phyloP scores from a whole-genome alignment of 2,113 vertebrate species.

The Gallinago undulata region DNA sequence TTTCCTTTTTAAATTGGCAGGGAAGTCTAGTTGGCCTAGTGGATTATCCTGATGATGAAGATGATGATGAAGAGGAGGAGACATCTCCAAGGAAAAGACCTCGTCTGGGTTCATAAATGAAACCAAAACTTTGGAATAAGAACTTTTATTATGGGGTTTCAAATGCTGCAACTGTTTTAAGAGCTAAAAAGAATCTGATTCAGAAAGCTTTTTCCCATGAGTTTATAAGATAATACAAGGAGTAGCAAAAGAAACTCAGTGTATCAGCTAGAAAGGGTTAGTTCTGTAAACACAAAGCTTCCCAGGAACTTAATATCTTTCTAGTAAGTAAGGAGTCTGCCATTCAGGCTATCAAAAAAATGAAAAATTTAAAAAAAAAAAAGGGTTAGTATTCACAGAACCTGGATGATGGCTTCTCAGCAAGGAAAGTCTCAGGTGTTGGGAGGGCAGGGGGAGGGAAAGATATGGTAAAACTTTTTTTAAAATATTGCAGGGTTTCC shows the following conservation, averaged over 20 bases:
- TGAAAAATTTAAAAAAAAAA: background rate
- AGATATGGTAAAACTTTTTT: constrained; percentile 64
- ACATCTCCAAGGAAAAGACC: constrained; percentile 93
- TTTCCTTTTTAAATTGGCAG: constrained; percentile 58
- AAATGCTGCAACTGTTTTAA: constrained; percentile 80
- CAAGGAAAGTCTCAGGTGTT: constrained; percentile 72
- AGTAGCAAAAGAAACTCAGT: constrained; percentile 77
- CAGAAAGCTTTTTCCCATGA: constrained; percentile 79
- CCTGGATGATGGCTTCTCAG: constrained; percentile 83
- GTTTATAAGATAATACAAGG: constrained; percentile 75
- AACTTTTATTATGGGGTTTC: constrained; percentile 73
- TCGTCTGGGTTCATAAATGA: constrained; percentile 91
- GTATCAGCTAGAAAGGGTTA: constrained; percentile 76
- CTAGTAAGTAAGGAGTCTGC: constrained; percentile 74
- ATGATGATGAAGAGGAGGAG: constrained; percentile 93
- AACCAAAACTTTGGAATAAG: constrained; percentile 64
- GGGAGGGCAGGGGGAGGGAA: constrained; percentile 65
- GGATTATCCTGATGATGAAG: constrained; percentile 97
- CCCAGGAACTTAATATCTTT: constrained; percentile 77
- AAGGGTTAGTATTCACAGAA: constrained; percentile 78
- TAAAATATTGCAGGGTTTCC: constrained; percentile 75
- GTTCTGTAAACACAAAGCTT: constrained; percentile 76
- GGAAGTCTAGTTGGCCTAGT: constrained; percentile 92
- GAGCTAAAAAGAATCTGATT: constrained; percentile 77
- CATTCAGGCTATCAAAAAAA: constrained; percentile 80